phyloP scores from a whole-genome alignment of 2,797 vertebrate genomes.

The Varecia variegata region DNA sequence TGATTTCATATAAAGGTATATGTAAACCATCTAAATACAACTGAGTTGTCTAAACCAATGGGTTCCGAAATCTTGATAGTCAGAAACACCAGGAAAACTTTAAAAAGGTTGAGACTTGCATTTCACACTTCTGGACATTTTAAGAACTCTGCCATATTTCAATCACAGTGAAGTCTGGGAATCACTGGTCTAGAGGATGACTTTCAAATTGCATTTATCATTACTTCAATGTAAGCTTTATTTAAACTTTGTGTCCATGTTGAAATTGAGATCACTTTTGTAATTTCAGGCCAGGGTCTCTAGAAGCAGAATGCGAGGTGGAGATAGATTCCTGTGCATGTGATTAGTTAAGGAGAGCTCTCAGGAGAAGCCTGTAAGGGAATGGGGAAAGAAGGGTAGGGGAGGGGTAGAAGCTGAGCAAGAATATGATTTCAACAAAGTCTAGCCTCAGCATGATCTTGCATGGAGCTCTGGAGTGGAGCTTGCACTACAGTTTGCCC shows the following conservation, averaged over 20 bases:
- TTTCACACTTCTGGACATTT: not conserved
- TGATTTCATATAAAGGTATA: not conserved
- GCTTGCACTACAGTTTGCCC: not conserved
- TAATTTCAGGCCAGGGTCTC: not conserved
- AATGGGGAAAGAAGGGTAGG: not conserved
- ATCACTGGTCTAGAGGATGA: not conserved
- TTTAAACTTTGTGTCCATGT: not conserved
- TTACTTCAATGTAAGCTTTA: not conserved
- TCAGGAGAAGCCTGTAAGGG: not conserved
- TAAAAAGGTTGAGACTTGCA: not conserved
- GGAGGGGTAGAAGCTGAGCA: not conserved
- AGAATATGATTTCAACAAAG: not conserved
- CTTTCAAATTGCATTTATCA: not conserved
- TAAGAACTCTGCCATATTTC: not conserved
- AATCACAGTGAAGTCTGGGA: not conserved
- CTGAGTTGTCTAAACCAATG: not conserved
- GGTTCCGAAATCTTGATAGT: not conserved
- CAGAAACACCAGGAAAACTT: not conserved
- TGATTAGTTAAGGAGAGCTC: not conserved
- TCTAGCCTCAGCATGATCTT: not conserved
- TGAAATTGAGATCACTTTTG: not conserved
- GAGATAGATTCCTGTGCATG: not conserved
- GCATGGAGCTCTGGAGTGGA: not conserved
- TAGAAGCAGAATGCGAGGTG: not conserved
- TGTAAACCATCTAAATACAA: not conserved